Percentiles rank a stretch among this genome's conserved stretches.
Conservation (phyloP, 2,888 invertebrate species). For the Brassicogethes aeneus region DNA sequence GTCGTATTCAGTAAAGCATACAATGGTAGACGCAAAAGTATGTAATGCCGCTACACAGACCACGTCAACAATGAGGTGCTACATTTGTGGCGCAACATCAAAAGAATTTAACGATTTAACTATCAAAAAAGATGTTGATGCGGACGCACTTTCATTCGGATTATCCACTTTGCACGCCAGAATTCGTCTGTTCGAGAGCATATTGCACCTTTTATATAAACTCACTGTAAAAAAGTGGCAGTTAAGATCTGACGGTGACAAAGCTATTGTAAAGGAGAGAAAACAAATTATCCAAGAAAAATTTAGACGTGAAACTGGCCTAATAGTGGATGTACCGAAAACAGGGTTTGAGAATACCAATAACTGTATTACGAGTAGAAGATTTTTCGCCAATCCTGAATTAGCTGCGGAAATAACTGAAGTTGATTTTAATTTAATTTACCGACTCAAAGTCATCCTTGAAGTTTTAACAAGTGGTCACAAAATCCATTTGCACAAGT, state of each 20-base stretch:
- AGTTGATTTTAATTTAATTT: constrained; percentile 20
- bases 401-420: constrained; percentile 26
- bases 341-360: constrained; percentile 25
- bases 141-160: constrained; percentile 7
- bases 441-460: constrained; percentile 26
- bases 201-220: background rate
- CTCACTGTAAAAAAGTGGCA: background rate
- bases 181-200: constrained; percentile 7
- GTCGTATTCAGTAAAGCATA: constrained; percentile 7
- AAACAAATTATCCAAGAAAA: constrained; percentile 2
- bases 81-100: constrained; percentile 20
- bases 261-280: background rate
- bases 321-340: constrained; percentile 26
- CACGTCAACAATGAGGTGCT: constrained; percentile 21
- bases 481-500: constrained; percentile 6
- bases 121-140: background rate
- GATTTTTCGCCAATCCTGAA: constrained; percentile 18
- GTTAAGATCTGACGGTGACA: background rate
- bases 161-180: constrained; percentile 14
- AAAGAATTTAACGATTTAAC: constrained; percentile 13
- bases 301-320: constrained; percentile 17
- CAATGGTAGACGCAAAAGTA: constrained; percentile 25
- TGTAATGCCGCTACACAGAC: constrained; percentile 23
- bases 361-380: constrained; percentile 24
- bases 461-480: constrained; percentile 19